phyloP scores from a whole-genome alignment of 1,140 invertebrate species.

The Zaprionus nigranus region DNA sequence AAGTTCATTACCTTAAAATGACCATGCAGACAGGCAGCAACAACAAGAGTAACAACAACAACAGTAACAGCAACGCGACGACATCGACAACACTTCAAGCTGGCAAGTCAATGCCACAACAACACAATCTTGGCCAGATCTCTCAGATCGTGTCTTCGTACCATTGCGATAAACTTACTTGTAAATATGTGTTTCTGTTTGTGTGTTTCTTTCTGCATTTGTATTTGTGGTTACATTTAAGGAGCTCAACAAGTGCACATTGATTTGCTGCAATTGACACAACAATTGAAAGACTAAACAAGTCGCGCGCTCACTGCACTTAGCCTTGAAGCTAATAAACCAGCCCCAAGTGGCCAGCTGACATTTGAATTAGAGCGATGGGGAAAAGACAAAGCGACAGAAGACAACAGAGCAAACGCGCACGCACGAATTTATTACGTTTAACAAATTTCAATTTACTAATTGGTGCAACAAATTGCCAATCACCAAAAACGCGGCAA shows the following conservation, averaged over 20 bases:
- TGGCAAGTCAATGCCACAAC: slow-evolving; percentile 40
- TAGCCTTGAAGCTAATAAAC: slow-evolving; percentile 71
- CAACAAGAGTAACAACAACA: slow-evolving; percentile 35
- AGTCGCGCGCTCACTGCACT: slow-evolving; percentile 39
- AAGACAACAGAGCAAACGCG: neutral
- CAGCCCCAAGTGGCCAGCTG: slow-evolving; percentile 40
- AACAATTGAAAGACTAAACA: slow-evolving; percentile 62
- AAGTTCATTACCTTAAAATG: slow-evolving; percentile 79
- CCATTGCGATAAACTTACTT: slow-evolving; percentile 13
- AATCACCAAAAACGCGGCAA: neutral
- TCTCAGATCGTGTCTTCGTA: slow-evolving; percentile 26
- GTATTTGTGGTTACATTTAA: slow-evolving; percentile 47
- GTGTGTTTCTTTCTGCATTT: neutral
- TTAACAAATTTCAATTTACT: neutral
- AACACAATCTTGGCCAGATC: slow-evolving; percentile 38
- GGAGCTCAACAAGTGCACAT: slow-evolving; percentile 56
- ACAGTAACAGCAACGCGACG: slow-evolving; percentile 27
- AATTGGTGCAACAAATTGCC: neutral
- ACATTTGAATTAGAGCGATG: slow-evolving; percentile 49
- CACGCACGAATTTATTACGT: neutral
- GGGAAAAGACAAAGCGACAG: neutral
- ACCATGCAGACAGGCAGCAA: slow-evolving; percentile 42
- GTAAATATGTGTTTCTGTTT: neutral
- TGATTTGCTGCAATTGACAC: slow-evolving; percentile 62
- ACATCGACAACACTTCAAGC: slow-evolving; percentile 11